These are phyloP conservation scores for Pangasius krempfi DNA, from an alignment of 2,797 vertebrate species.

Conservation along the genomic window DNA sequence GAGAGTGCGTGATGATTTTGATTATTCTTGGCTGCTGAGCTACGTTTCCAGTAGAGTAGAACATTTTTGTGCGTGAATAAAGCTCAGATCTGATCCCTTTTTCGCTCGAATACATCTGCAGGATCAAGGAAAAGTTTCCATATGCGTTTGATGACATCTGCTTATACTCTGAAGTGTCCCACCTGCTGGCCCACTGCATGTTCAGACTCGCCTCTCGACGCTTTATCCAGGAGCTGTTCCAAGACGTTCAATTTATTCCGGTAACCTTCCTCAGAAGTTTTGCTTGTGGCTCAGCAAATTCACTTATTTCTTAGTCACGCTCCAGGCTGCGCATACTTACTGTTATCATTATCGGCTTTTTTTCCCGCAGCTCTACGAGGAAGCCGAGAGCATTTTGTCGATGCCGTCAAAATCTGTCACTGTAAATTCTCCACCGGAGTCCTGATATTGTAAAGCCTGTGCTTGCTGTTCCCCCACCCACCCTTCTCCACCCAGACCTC, in stretches of 20 bases:
- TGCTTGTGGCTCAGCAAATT: background rate
- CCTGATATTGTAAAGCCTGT: slow-evolving; percentile 73
- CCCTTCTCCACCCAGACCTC: slow-evolving; percentile 24
- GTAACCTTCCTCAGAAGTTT: slow-evolving; percentile 68
- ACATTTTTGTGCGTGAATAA: background rate
- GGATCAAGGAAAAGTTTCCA: slow-evolving; percentile 98
- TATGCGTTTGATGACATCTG: slow-evolving; percentile 98
- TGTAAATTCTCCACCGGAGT: slow-evolving; percentile 79
- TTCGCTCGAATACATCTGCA: slow-evolving; percentile 54
- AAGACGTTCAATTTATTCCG: slow-evolving; percentile 96
- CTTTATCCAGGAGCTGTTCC: slow-evolving; percentile 98
- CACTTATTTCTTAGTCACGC: background rate
- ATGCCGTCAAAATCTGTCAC: slow-evolving; percentile 79
- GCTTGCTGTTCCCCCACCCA: slow-evolving; percentile 17
- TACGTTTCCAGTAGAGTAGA: background rate
- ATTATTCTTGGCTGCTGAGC: background rate
- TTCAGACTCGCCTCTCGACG: slow-evolving; percentile 93
- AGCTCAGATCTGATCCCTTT: background rate
- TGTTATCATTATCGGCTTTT: background rate
- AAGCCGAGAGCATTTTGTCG: slow-evolving; percentile 92
- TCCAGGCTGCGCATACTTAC: background rate
- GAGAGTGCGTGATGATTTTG: background rate
- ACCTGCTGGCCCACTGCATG: slow-evolving; percentile 92
- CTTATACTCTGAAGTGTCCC: slow-evolving; percentile 97
- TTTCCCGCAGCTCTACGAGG: slow-evolving; percentile 89